phyloP scores from a whole-genome alignment of 1,140 invertebrate genomes.

The Temnothorax nylanderi region DNA sequence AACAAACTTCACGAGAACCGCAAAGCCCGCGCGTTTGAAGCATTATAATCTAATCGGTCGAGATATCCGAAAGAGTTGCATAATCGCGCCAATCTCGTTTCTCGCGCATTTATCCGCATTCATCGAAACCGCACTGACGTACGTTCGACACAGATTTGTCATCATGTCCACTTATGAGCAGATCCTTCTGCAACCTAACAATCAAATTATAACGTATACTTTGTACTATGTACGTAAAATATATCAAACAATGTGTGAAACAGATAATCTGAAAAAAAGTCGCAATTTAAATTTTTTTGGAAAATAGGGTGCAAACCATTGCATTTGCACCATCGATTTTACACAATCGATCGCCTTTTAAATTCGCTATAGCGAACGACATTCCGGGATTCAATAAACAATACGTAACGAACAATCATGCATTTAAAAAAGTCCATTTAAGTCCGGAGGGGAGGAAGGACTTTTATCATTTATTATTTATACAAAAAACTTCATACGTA shows the following conservation, averaged over 20 bases:
- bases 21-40: slow-evolving; percentile 20
- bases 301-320: background rate
- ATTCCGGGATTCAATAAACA: background rate
- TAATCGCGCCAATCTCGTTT: slow-evolving; percentile 7
- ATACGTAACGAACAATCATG: background rate
- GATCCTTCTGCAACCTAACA: background rate
- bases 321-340: background rate
- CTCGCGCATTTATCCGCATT: slow-evolving; percentile 17
- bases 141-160: background rate
- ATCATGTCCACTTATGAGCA: background rate
- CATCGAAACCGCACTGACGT: slow-evolving; percentile 24
- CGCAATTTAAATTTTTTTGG: background rate
- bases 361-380: background rate
- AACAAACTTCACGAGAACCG: slow-evolving; percentile 41
- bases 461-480: background rate
- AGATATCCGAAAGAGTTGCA: slow-evolving; percentile 32
- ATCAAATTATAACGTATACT: background rate
- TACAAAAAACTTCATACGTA: background rate
- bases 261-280: background rate
- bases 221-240: background rate
- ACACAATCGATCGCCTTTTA: background rate
- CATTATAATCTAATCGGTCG: slow-evolving; percentile 54
- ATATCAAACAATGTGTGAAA: background rate
- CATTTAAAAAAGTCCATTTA: background rate
- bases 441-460: background rate